phyloP scores from a whole-genome alignment of 1,140 invertebrate species.

The Philopotamus ludificatus region DNA sequence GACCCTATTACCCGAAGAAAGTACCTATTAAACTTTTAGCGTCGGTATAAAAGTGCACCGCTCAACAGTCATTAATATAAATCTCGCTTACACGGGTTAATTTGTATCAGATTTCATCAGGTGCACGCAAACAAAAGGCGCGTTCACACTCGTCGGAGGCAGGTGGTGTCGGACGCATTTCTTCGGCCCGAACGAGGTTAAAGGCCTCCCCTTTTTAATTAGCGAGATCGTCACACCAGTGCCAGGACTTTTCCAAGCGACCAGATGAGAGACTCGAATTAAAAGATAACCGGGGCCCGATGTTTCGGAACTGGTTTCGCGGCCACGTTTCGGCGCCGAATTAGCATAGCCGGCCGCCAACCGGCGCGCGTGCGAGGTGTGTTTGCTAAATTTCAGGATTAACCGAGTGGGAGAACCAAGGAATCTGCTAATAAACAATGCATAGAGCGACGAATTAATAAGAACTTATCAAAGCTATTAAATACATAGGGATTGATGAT shows the following conservation, averaged over 20 bases:
- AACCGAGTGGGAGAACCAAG: too few species aligned
- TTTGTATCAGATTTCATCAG: not conserved
- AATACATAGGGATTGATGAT: too few species aligned
- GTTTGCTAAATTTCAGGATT: too few species aligned
- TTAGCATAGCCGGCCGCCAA: not conserved
- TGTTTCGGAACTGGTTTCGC: not conserved
- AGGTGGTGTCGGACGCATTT: not conserved
- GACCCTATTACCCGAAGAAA: too few species aligned
- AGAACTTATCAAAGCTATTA: too few species aligned
- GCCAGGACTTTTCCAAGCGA: not conserved
- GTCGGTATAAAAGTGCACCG: too few species aligned
- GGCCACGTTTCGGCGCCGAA: not conserved
- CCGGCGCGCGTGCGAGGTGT: not conserved
- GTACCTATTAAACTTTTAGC: too few species aligned
- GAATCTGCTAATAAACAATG: too few species aligned
- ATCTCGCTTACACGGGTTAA: not conserved
- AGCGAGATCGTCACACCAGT: not conserved
- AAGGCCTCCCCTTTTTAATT: not conserved
- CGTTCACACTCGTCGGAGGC: not conserved
- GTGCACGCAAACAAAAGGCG: not conserved
- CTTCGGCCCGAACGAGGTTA: not conserved
- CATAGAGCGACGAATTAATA: too few species aligned
- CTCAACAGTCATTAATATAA: too few species aligned
- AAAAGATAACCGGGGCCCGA: not conserved
- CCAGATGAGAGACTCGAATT: not conserved